Percentiles rank a stretch among this genome's conserved stretches.
Conservation (phyloP, 2,797 vertebrate genomes). For the Spinus pinus region DNA sequence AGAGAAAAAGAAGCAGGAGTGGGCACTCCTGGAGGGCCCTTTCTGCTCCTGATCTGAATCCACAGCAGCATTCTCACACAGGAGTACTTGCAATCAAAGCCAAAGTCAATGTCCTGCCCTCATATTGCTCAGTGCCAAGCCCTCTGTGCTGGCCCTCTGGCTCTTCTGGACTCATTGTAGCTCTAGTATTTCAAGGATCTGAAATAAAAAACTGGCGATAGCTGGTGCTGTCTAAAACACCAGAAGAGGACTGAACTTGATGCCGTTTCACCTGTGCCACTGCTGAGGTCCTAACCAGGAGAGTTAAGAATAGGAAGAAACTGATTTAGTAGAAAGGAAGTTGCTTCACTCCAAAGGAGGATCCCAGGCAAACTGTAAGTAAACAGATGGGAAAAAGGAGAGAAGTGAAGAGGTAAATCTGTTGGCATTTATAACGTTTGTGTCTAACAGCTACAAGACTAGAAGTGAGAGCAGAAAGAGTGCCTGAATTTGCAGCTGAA, state of each 20-base stretch:
- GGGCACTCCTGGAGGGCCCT: background rate
- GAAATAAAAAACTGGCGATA: background rate
- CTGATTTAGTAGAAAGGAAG: background rate
- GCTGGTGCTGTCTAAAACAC: background rate
- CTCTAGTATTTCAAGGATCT: background rate
- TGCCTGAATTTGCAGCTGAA: background rate
- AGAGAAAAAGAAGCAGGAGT: background rate
- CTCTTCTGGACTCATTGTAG: background rate
- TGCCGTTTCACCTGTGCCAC: background rate
- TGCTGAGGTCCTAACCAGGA: background rate
- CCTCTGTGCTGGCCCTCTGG: background rate
- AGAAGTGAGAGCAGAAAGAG: background rate
- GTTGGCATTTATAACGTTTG: background rate
- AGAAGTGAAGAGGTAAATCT: background rate
- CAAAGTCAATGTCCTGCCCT: background rate
- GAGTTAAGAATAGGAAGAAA: background rate
- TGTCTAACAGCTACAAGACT: background rate
- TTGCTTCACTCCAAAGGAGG: background rate
- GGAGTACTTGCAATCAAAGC: background rate
- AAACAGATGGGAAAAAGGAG: background rate
- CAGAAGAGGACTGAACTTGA: background rate
- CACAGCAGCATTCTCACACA: background rate
- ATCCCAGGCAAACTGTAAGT: background rate
- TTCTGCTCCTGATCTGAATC: background rate
- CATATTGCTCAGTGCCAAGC: background rate